Evolutionary conservation across 2,888 invertebrate genomes (phyloP).

Genomic region (Hyalella azteca): DNA sequence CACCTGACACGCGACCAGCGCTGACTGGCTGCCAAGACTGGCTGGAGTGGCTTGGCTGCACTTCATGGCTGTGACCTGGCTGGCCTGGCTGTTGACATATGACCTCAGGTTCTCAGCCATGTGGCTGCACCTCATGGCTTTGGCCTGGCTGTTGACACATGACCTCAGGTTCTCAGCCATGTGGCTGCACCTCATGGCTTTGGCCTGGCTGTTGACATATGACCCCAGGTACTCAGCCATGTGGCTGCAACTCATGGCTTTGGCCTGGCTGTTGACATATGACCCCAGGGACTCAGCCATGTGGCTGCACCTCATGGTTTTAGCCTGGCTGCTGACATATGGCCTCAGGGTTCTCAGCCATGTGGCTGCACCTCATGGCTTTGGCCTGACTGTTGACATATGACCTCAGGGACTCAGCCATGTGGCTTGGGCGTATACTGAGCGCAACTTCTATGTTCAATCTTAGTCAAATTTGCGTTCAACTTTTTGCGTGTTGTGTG

Average conservation of each 20-base stretch:
- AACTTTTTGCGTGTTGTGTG: too few species aligned
- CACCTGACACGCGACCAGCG: too few species aligned
- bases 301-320: too few species aligned
- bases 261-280: not conserved
- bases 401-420: not conserved
- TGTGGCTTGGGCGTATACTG: too few species aligned
- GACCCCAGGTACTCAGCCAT: not conserved
- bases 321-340: too few species aligned
- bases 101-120: not conserved
- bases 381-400: too few species aligned
- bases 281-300: not conserved
- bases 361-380: too few species aligned
- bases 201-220: not conserved
- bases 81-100: not conserved
- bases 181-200: not conserved
- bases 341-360: not conserved
- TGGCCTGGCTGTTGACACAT: not conserved
- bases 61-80: not conserved
- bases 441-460: too few species aligned
- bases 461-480: too few species aligned
- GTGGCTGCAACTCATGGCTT: not conserved
- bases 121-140: not conserved
- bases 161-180: not conserved
- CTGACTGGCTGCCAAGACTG: conserved; percentile 17
- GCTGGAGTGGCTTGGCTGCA: too few species aligned